Conservation (phyloP, 2,888 invertebrate genomes). For the Alloplasta piceator region DNA sequence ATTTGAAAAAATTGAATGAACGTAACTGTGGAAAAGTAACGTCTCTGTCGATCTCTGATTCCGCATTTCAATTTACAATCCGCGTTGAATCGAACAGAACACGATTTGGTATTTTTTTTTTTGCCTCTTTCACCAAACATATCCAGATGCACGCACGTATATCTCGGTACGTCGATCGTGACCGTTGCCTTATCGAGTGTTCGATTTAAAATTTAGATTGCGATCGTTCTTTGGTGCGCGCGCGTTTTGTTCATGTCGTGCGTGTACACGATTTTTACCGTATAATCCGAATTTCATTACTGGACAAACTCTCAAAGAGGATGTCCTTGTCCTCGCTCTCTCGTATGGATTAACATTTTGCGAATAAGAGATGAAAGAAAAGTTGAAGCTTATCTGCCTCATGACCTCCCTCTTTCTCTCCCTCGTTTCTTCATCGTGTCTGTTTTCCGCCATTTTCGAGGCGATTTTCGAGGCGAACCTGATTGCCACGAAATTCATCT, state of each 20-base stretch:
- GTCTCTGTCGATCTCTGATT: constrained; percentile 17
- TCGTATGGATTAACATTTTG: background rate
- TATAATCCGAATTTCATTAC: constrained; percentile 50
- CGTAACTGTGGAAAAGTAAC: constrained; percentile 9
- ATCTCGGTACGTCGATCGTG: constrained; percentile 40
- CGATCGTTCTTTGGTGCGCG: constrained; percentile 17
- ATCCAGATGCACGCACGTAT: constrained; percentile 43
- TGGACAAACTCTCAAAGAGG: constrained; percentile 43
- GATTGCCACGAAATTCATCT: no score
- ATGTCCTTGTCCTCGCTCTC: constrained; percentile 50
- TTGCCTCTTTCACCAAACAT: background rate
- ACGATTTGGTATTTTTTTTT: background rate
- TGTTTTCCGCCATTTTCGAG: background rate
- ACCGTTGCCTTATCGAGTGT: constrained; percentile 53
- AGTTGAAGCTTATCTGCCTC: constrained; percentile 30
- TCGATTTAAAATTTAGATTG: constrained; percentile 61
- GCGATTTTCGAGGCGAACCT: background rate
- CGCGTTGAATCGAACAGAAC: constrained; percentile 22
- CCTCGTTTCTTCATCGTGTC: background rate
- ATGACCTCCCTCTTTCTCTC: constrained; percentile 5
- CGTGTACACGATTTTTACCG: no score
- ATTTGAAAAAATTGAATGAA: constrained; percentile 33
- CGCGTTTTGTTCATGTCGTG: background rate
- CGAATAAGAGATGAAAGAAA: constrained; percentile 42
- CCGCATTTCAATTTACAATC: constrained; percentile 23